Percentiles rank a stretch among this genome's conserved stretches.
These are phyloP conservation scores for Tachysurus fulvidraco DNA, from an alignment of 2,113 vertebrate genomes.

Conservation along the genomic window DNA sequence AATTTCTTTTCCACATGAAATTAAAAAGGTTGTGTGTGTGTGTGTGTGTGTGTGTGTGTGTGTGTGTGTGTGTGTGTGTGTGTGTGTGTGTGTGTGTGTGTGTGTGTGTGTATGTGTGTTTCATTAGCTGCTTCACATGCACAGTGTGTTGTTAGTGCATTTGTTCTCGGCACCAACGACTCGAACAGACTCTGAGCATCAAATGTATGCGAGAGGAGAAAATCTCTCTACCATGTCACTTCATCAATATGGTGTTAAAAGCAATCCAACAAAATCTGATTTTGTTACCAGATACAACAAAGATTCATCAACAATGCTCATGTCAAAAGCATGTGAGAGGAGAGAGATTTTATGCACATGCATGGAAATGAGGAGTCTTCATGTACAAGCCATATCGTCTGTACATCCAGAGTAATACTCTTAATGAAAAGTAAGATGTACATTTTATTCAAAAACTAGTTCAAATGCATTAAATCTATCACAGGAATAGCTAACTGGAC, in stretches of 20 bases:
- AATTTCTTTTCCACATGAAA: constrained; percentile 37
- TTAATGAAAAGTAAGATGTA: background rate
- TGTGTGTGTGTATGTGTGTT: constrained; percentile 32
- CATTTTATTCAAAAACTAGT: background rate
- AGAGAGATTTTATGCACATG: background rate
- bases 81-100: constrained; percentile 37
- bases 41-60: constrained; percentile 38
- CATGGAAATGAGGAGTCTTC: background rate
- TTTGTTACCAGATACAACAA: background rate
- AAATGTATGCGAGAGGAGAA: constrained; percentile 12
- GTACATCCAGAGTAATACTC: background rate
- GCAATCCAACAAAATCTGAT: background rate
- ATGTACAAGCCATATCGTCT: background rate
- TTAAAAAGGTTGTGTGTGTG: constrained; percentile 10
- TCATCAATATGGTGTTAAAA: background rate
- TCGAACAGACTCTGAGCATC: constrained; percentile 20
- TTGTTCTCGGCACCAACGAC: background rate
- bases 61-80: constrained; percentile 36
- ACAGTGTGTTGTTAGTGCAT: constrained; percentile 36
- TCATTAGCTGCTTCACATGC: constrained; percentile 44
- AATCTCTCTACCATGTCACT: background rate
- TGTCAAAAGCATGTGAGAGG: constrained; percentile 1
- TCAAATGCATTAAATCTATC: background rate
- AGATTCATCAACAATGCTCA: background rate
- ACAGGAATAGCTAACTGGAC: background rate